Evolutionary conservation across 2,113 vertebrate species (phyloP).

Genomic region (Morone saxatilis): DNA sequence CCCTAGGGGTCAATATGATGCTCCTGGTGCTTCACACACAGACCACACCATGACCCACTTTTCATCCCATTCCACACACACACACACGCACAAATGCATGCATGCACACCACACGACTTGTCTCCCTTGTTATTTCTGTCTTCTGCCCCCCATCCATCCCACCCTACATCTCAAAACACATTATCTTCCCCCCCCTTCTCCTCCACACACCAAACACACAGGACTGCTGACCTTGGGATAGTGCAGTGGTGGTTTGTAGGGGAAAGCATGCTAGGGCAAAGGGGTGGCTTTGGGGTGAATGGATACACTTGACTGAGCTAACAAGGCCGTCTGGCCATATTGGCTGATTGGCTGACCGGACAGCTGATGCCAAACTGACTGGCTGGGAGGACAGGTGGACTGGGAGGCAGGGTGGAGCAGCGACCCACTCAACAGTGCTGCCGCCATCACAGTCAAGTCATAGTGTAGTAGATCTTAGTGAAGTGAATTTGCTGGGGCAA

Average conservation of each 20-base stretch:
- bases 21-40: conserved; percentile 76
- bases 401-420: conserved; percentile 53
- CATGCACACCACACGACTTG: conserved; percentile 20
- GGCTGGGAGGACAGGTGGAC: conserved; percentile 61
- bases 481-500: not conserved
- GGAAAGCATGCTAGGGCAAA: conserved; percentile 66
- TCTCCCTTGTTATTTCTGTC: conserved; percentile 68
- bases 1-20: conserved; percentile 78
- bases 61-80: conserved; percentile 41
- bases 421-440: conserved; percentile 27
- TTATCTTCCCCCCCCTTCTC: conserved; percentile 16
- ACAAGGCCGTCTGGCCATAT: conserved; percentile 64
- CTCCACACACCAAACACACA: conserved; percentile 30
- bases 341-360: conserved; percentile 58
- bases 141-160: conserved; percentile 65
- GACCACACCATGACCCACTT: conserved; percentile 79
- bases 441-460: conserved; percentile 38
- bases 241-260: conserved; percentile 57
- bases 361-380: conserved; percentile 67
- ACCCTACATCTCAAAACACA: conserved; percentile 59
- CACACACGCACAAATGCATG: conserved; percentile 20
- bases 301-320: conserved; percentile 80
- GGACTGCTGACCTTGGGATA: conserved; percentile 75
- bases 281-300: conserved; percentile 79
- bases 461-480: not conserved